Evolutionary conservation across 2,888 invertebrate species (phyloP), one percentile per base, ranked within the genome.

Genomic region (Endotricha flammealis): DNA sequence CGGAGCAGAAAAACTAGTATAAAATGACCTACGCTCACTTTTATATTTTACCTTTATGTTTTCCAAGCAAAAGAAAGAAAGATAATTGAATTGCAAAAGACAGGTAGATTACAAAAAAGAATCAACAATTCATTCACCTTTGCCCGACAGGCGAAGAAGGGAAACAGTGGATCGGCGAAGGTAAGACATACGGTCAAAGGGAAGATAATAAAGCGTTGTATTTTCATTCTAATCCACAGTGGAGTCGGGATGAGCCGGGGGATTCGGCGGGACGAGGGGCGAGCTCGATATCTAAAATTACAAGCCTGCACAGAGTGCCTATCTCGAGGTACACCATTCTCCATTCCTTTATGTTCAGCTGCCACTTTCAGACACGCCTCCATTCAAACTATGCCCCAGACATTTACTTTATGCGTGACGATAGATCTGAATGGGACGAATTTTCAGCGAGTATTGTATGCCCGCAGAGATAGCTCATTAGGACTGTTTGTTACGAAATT

Each of bases 261-360:
- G 66, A 61, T 61, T 67, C 54, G 48, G 47, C 53, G 58, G 67
- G 55, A 50, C 55, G 52, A 48, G 52, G 51, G 57, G 54, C 62
- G 67, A 69, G 69, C 69, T 75, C 72, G 80, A 81, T 82, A 83
- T 82, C 79, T 81, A 77, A 83, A 80, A 83, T 83, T 81, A 80
- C 81, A 80, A 82, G 72, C 71, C 75, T 73, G 68, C 75, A 65
- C 67, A 72, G 74, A 77, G 76, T 74, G 70, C 78, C 80, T 79
- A 78, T 81, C 80, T 77, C 68, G 65, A 66, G 63, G 67, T 64
- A 70, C 68, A 68, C 64, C 70, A 63, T 64, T 68, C 67, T 65
- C 68, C 66, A 65, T 70, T 78, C 76, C 77, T 79, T 79, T 78
- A 78, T 74, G 71, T 72, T 75, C 60, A 79, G 63, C 76, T 80